Conservation (phyloP, 1,140 invertebrate genomes). For the Matsumurasca onukii region DNA sequence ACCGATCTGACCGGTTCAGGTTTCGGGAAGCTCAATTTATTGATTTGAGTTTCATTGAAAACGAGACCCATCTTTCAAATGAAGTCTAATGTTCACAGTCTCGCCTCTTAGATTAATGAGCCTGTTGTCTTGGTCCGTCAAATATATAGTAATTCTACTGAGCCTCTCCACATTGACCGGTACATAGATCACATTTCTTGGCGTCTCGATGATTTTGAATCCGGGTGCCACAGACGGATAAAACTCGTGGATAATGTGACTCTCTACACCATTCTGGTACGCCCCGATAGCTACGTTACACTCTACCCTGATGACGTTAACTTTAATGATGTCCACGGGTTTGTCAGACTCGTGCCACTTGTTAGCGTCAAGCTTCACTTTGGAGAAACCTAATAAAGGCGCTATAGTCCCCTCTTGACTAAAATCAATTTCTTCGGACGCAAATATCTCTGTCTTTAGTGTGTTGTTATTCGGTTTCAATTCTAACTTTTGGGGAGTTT, state of each 20-base stretch:
- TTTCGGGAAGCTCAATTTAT: not conserved
- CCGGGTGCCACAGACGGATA: constrained; percentile 39
- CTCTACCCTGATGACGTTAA: constrained; percentile 26
- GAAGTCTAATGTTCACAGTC: constrained; percentile 33
- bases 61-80: constrained; percentile 32
- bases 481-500: not conserved
- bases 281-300: constrained; percentile 35
- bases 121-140: constrained; percentile 34
- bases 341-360: constrained; percentile 6
- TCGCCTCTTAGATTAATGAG: constrained; percentile 38
- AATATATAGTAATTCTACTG: constrained; percentile 35
- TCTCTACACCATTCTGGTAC: constrained; percentile 41
- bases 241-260: constrained; percentile 45
- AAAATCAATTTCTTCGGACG: not conserved
- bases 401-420: constrained; percentile 1
- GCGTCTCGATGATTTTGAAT: constrained; percentile 42
- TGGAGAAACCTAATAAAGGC: not conserved
- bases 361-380: not conserved
- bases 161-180: constrained; percentile 29
- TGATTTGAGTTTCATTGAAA: not conserved
- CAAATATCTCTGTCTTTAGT: constrained; percentile 10
- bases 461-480: constrained; percentile 5
- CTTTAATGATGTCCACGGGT: constrained; percentile 8
- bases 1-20: not conserved
- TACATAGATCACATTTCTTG: constrained; percentile 35